Base-by-base conservation (phyloP, 2,888 invertebrate species). In the Eilema depressum region DNA sequence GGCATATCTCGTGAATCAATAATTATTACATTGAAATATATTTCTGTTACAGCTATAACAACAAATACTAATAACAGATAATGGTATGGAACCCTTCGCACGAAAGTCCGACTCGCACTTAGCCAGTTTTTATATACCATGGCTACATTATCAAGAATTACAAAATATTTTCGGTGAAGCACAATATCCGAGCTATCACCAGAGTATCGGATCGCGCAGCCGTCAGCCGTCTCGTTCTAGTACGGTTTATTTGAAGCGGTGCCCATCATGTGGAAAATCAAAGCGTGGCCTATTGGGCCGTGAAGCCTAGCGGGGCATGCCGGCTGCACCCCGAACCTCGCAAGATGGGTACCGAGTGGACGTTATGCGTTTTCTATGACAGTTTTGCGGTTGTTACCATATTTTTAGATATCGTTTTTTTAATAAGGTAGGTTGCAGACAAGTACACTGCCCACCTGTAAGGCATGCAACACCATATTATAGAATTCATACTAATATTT, bases 191-290 rank as follows among this genome's bases (percentile, higher is more conserved):
- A 63, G 66, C 57, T 57, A 66, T 66, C 63, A 63, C 63, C 60
- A 37, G 66, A 72, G 72, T 72, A 56, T 60, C 72, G 66, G 61
- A 53, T 66, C 57, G 63, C 75, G 77, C 78, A 66, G 63, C 74
- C 41, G 47, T 82, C 78, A 66, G 63, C 74, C 41, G 47, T 82
- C 78, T 78, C 83, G 60, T 63, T 79, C 82, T 80, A 26, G 68
- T 70, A 75, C 70, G 83, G 78, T 79, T 83, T 83, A 83, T 83
- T 83, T 84, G 82, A 84, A 83, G 83, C 82, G 75, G 64, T 69
- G 69, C 37, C 71, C 61, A 56, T 76, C 79, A 79, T 79, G 82
- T 73, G 83, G 83, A 83, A 83, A 83, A 83, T 83, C 83, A 83
- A 83, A 83, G 83, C 79, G 73, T 79, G 66, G 78, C 66, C 69